A percentile compares a stretch with the other conserved stretches of the same genome.
These are phyloP conservation scores for Myotis pilosus DNA, from an alignment of 2,797 vertebrate species.

Conservation along the genomic window DNA sequence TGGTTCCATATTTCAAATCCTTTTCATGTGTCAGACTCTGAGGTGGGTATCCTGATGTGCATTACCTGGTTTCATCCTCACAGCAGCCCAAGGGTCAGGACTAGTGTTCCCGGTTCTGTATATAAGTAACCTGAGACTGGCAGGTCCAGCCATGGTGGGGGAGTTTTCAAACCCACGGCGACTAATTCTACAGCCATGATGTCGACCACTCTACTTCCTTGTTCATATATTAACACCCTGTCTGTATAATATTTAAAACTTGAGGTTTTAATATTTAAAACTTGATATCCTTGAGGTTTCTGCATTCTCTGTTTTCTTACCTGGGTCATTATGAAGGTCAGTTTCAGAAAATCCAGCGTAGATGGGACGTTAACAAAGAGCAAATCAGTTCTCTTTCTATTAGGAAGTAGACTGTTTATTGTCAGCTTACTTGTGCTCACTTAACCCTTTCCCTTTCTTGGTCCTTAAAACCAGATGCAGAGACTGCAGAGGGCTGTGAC, in stretches of 20 bases:
- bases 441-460: background rate
- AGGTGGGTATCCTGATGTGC: background rate
- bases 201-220: background rate
- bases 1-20: background rate
- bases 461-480: conserved; percentile 86
- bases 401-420: background rate
- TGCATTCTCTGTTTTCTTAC: background rate
- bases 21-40: background rate
- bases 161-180: background rate
- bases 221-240: background rate
- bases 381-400: background rate
- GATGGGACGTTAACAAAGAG: background rate
- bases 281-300: background rate
- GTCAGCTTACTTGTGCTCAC: background rate
- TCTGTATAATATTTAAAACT: background rate
- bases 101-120: background rate
- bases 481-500: conserved; percentile 89
- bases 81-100: background rate
- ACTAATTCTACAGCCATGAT: rapidly evolving
- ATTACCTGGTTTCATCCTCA: background rate
- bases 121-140: background rate
- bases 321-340: background rate
- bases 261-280: background rate
- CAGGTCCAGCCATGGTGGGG: background rate
- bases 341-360: background rate